phyloP scores from a whole-genome alignment of 2,113 vertebrate genomes.

The Microcebus murinus region DNA sequence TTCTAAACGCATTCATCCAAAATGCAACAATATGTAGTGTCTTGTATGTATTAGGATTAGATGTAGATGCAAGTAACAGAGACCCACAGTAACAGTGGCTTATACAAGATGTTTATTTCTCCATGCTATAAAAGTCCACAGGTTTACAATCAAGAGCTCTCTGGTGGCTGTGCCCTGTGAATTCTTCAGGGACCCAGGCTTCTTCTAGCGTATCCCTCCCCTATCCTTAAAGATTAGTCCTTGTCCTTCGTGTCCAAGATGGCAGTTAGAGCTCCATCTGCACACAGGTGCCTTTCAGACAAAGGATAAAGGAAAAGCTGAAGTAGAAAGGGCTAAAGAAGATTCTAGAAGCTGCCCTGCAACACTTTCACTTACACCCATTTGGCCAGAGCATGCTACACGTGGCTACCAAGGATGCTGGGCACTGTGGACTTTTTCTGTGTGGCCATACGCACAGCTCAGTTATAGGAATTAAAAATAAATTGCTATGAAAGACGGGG shows the following conservation, averaged over 20 bases:
- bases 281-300: background rate
- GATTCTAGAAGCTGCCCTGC: constrained; percentile 23
- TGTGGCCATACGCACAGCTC: no score
- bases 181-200: background rate
- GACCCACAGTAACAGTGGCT: background rate
- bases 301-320: background rate
- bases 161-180: background rate
- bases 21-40: background rate
- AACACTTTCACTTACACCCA: background rate
- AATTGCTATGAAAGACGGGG: background rate
- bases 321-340: background rate
- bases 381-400: background rate
- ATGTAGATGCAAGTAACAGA: background rate
- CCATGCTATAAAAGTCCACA: background rate
- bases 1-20: background rate
- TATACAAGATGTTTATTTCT: background rate
- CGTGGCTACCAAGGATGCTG: background rate
- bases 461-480: background rate
- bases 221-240: background rate
- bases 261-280: background rate
- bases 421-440: background rate
- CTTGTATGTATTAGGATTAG: background rate
- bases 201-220: background rate
- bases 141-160: background rate
- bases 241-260: background rate